Evolutionary conservation across 2,797 vertebrate genomes (phyloP).

Genomic region (Uromys caudimaculatus): DNA sequence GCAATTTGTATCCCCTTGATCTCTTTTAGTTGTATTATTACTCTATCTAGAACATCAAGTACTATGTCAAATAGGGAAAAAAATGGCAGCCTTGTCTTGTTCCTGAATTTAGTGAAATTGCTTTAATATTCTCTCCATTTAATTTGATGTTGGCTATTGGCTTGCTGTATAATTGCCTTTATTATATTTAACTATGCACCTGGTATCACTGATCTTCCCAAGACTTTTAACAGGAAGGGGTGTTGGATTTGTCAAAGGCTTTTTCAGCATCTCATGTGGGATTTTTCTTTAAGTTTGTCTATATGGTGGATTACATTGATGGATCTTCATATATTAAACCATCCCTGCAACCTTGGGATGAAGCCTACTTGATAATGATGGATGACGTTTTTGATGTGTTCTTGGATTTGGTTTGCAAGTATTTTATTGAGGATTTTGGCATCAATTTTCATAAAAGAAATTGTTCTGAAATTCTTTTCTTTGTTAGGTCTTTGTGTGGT

Average conservation of each 20-base stretch:
- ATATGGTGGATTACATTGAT: neutral
- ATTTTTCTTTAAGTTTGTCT: neutral
- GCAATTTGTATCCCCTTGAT: neutral
- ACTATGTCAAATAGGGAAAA: neutral
- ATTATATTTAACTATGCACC: neutral
- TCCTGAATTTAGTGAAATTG: neutral
- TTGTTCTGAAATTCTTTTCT: neutral
- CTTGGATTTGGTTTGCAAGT: neutral
- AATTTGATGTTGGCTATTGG: neutral
- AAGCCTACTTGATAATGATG: neutral
- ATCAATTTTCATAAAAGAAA: neutral
- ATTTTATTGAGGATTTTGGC: neutral
- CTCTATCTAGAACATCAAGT: neutral
- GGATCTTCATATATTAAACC: neutral
- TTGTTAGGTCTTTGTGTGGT: neutral
- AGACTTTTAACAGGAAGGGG: neutral
- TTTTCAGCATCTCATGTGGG: neutral
- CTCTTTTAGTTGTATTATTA: neutral
- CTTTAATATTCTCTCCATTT: neutral
- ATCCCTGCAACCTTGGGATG: neutral
- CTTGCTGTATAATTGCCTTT: neutral
- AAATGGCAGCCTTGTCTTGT: neutral
- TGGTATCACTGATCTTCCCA: neutral
- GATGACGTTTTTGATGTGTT: neutral
- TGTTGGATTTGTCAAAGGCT: neutral